Evolutionary conservation across 2,797 vertebrate genomes (phyloP), one percentile per base, ranked within the genome.

Genomic region (Spheniscus humboldti): DNA sequence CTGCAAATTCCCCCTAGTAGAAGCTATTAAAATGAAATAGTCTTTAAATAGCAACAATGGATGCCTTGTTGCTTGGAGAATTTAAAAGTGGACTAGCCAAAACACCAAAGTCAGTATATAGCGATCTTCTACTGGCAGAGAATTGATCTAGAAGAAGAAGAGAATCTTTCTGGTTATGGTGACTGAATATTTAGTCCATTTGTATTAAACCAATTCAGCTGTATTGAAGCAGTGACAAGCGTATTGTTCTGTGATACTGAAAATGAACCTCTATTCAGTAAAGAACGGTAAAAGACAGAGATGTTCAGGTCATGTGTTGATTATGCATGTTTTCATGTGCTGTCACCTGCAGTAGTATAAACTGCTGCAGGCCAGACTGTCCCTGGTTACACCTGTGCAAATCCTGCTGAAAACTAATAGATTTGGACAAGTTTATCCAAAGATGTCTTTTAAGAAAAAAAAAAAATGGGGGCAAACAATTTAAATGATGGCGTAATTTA

Each of bases 341-440:
- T 86, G 68, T 73, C 74, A 75, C 76, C 73, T 59, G 39, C 73
- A 76, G 52, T 63, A 47, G 25, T 33, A 84, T 3, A 35, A 91
- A 95, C 11, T 90, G 69, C 83, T 96, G 55, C 73, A 89, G 94
- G 86, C 81, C 83, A 95, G 62, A 4, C 64, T 93, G 91, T 95
- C 86, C 86, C 94, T 8, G 0, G n/a, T 48, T 95, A 89, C 86
- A 95, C 45, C 90, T 94, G n/a, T 82, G 77, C 77, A 92, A 78
- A 90, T 63, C 71, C 64, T 79, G 43, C 50, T 85, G 79, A 88
- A 86, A 91, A 72, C 63, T 86, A 92, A 95, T 60, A 74, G 47
- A n/a, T 41, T 90, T 62, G 64, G 91, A 95, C 80, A 96, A 88
- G 53, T 78, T 86, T 74, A 56, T 75, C 75, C 69, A 74, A 67